phyloP scores from a whole-genome alignment of 2,113 vertebrate genomes.

The Peucedramus taeniatus region DNA sequence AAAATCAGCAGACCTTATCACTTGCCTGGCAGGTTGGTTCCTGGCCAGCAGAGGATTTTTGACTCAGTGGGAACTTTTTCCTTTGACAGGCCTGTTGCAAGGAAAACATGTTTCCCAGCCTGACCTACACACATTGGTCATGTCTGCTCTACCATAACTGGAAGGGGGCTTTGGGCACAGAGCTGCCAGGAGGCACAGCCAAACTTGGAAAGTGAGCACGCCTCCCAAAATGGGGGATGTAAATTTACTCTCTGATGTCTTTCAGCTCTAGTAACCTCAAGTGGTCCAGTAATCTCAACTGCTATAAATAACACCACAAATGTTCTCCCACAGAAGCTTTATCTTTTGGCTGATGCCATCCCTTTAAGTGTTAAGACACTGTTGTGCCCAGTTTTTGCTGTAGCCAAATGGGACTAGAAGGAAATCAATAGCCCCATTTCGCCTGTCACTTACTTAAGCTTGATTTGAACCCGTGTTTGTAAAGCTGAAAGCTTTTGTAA shows the following conservation, averaged over 20 bases:
- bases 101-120: neutral
- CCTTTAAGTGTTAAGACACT: neutral
- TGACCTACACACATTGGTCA: neutral
- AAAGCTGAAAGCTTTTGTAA: constrained; percentile 15
- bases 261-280: neutral
- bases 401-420: constrained; percentile 12
- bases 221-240: neutral
- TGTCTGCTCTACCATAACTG: neutral
- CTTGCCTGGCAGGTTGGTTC: neutral
- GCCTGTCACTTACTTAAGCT: constrained; percentile 52
- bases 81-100: neutral
- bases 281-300: neutral
- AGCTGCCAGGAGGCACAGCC: neutral
- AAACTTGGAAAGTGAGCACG: neutral
- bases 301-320: neutral
- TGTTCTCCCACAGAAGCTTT: neutral
- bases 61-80: neutral
- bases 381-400: constrained; percentile 5
- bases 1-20: neutral
- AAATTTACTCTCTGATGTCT: neutral
- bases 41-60: neutral
- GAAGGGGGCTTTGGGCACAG: neutral
- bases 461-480: constrained; percentile 37
- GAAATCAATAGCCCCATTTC: constrained; percentile 59
- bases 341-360: neutral